These are phyloP conservation scores for Apodemia duryi DNA, from an alignment of 2,888 invertebrate genomes.

Conservation along the genomic window DNA sequence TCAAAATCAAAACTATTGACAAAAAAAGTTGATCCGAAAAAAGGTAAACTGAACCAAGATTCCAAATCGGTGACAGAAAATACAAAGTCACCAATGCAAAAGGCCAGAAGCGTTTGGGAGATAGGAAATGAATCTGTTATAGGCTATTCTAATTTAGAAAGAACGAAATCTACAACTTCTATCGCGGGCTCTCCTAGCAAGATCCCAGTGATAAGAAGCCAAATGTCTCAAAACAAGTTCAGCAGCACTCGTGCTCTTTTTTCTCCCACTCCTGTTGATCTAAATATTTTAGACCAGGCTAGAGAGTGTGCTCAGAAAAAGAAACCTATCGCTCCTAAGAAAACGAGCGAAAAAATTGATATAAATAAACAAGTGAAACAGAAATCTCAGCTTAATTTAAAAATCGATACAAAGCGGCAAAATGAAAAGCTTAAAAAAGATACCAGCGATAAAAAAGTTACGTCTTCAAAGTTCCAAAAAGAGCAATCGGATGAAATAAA, in stretches of 20 bases:
- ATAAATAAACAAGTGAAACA: slow-evolving; percentile 65
- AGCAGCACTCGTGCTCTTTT: slow-evolving; percentile 74
- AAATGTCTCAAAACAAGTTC: slow-evolving; percentile 71
- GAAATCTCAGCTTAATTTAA: slow-evolving; percentile 67
- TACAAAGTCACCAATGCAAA: slow-evolving; percentile 67
- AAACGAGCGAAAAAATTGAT: slow-evolving; percentile 58
- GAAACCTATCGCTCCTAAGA: slow-evolving; percentile 53
- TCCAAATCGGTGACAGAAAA: slow-evolving; percentile 53
- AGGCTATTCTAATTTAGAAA: slow-evolving; percentile 56
- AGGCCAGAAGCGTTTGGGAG: slow-evolving; percentile 78
- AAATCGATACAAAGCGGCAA: slow-evolving; percentile 59
- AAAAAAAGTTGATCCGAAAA: slow-evolving; percentile 66
- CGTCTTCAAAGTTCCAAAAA: slow-evolving; percentile 56
- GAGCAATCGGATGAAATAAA: slow-evolving; percentile 74
- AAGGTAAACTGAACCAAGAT: slow-evolving; percentile 61
- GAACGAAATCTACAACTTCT: slow-evolving; percentile 74
- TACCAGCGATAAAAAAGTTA: slow-evolving; percentile 56
- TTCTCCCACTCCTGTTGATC: slow-evolving; percentile 80
- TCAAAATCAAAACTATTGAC: slow-evolving; percentile 62
- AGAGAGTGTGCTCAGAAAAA: slow-evolving; percentile 78
- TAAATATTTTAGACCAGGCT: slow-evolving; percentile 74
- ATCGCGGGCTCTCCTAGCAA: slow-evolving; percentile 80
- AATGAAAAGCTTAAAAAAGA: slow-evolving; percentile 66
- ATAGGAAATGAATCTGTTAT: slow-evolving; percentile 65
- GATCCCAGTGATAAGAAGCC: slow-evolving; percentile 81